Evolutionary conservation across 2,797 vertebrate species (phyloP), one percentile per base, ranked within the genome.

Genomic region (Sphenopsis melanotis): DNA sequence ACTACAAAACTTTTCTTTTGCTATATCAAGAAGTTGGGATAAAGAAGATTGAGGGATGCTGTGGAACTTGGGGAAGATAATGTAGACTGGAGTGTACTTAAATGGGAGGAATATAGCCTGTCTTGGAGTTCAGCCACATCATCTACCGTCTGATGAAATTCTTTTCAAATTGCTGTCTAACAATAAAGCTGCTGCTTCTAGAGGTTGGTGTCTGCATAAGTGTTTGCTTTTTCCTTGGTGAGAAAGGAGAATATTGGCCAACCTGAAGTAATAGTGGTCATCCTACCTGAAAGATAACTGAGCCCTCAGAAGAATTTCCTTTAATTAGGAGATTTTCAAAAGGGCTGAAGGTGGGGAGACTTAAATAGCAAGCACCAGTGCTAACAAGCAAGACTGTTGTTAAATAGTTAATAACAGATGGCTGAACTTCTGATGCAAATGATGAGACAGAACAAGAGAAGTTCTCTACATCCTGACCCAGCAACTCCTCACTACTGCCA

Each of bases 391-490:
- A 30, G 79, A 65, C 83, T 89, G 87, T 89, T 93, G 93, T 93
- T 90, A 86, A 94, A 90, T 81, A 91, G 94, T 95, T 95, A 94
- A 87, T 95, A 92, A 94, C 92, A 95, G 93, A 83, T 95, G 92
- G 91, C 87, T 92, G 89, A 97, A 93, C 91, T 94, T 94, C 83
- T 89, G 91, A 93, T 95, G 89, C 82, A 89, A 91, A 92, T 80
- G 41, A 80, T 95, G 82, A 93, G 78, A 46, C 60, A 85, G 86
- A 95, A 94, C 92, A 93, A 90, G 95, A 87, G 88, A 78, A 87
- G 82, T 93, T 87, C 65, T 81, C 72, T 86, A 53, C 82, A 95
- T 97, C 87, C 89, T 93, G 92, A 92, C 87, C 88, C 46, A 77
- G 70, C 0, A 12, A 74, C 83, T 71, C 69, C 69, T 96, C 29